Percentiles rank a stretch among this genome's conserved stretches.
These are phyloP conservation scores for Platycercus adscitus DNA, from an alignment of 2,113 vertebrate genomes.

Conservation along the genomic window DNA sequence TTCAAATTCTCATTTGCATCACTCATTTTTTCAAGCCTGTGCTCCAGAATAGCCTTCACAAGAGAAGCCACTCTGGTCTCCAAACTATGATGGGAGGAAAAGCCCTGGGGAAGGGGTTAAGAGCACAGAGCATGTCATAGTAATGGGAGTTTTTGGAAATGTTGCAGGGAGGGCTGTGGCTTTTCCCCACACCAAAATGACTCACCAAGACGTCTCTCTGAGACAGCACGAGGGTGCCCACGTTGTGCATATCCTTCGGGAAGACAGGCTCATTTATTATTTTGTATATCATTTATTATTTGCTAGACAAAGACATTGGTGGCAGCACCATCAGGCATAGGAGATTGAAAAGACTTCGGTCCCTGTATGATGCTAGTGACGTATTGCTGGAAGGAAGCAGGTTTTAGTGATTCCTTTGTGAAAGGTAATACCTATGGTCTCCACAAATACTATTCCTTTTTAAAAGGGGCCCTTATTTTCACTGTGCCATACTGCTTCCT, in stretches of 20 bases:
- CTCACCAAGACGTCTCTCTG: not conserved
- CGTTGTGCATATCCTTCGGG: not conserved
- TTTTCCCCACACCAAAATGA: not conserved
- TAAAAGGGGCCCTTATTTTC: not conserved
- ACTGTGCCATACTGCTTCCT: not conserved
- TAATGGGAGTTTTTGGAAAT: not conserved
- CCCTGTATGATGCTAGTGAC: not conserved
- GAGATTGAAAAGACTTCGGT: not conserved
- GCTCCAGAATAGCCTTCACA: not conserved
- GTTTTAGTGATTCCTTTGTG: not conserved
- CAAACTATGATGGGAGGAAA: rapidly evolving
- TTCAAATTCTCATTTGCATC: rapidly evolving
- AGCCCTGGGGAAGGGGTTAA: not conserved
- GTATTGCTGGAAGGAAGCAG: not conserved
- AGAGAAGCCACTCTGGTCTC: not conserved
- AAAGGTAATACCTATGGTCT: not conserved
- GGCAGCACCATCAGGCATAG: not conserved
- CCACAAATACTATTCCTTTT: not conserved
- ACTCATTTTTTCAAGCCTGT: not conserved
- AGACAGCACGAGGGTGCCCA: not conserved
- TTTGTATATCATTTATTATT: not conserved
- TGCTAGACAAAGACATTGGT: not conserved
- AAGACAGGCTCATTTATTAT: not conserved
- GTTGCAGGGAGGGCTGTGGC: not conserved
- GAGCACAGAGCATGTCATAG: too few species aligned